Percentiles rank a stretch among this genome's conserved stretches.
phyloP scores from a whole-genome alignment of 1,140 invertebrate genomes.

The Idris sp. region DNA sequence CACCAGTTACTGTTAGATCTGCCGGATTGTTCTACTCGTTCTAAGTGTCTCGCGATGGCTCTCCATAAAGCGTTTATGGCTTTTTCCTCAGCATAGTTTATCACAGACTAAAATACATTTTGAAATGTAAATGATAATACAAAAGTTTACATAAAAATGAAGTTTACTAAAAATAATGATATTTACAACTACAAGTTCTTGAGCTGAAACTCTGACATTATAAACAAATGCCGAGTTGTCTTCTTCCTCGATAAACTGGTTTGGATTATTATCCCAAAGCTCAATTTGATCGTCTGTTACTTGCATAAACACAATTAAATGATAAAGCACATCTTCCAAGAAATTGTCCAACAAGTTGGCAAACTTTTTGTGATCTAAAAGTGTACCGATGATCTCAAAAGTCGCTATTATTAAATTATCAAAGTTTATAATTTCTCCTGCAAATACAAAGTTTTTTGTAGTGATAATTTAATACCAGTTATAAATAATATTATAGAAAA shows the following conservation, averaged over 20 bases:
- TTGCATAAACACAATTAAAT: conserved; percentile 87
- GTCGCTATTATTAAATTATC: conserved; percentile 87
- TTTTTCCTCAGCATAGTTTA: conserved; percentile 82
- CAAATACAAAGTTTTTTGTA: conserved; percentile 62
- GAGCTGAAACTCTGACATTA: conserved; percentile 86
- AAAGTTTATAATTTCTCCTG: conserved; percentile 85
- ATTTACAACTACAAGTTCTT: conserved; percentile 83
- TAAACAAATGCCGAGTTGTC: conserved; percentile 84
- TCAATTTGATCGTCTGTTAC: conserved; percentile 87
- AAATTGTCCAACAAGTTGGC: conserved; percentile 83
- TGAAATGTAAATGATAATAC: no score
- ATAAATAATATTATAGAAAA: background rate
- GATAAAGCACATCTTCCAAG: conserved; percentile 85
- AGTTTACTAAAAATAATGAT: background rate
- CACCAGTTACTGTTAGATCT: conserved; percentile 82
- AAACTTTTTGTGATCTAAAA: conserved; percentile 82
- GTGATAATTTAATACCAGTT: no score
- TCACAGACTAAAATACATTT: conserved; percentile 78
- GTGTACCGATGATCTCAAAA: conserved; percentile 85
- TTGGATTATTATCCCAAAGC: conserved; percentile 84
- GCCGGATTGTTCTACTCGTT: conserved; percentile 75
- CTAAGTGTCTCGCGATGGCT: conserved; percentile 83
- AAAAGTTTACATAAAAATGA: background rate
- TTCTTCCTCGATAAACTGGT: conserved; percentile 89
- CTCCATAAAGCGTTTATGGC: conserved; percentile 81